Percentiles rank a stretch among this genome's conserved stretches.
These are phyloP conservation scores for Arnoldichthys spilopterus DNA, from an alignment of 2,797 vertebrate genomes.

Conservation along the genomic window DNA sequence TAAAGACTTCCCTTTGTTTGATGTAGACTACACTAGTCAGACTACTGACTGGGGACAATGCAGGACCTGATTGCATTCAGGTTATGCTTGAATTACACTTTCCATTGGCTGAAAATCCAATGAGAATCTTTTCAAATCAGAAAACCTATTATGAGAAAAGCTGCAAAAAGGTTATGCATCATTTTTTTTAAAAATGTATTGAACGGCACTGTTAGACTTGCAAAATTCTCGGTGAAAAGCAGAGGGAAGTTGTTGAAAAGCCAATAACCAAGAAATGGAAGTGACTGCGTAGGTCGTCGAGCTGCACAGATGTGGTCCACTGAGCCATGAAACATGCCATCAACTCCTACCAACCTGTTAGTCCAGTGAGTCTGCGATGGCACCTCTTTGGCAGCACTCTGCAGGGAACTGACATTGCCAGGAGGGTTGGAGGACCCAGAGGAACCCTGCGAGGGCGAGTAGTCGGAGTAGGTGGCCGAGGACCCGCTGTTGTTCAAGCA, in stretches of 20 bases:
- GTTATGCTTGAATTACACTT: neutral
- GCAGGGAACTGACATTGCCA: conserved; percentile 87
- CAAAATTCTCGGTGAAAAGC: neutral
- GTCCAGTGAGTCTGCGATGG: conserved; percentile 95
- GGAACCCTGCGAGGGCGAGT: conserved; percentile 98
- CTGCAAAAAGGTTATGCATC: neutral
- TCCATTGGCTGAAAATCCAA: neutral
- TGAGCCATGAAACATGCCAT: conserved; percentile 9
- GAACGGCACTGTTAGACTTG: neutral
- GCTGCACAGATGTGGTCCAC: conserved; percentile 23
- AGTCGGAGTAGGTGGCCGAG: conserved; percentile 99
- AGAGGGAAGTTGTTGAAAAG: neutral
- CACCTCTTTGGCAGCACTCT: conserved; percentile 90
- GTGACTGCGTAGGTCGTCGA: conserved; percentile 21
- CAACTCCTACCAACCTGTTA: conserved; percentile 83
- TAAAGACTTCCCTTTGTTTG: neutral
- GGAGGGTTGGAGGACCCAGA: conserved; percentile 95
- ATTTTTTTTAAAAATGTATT: too few relatives aligned
- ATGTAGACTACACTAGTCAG: too few relatives aligned
- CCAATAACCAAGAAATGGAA: conserved; percentile 7
- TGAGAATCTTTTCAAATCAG: neutral
- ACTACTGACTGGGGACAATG: neutral
- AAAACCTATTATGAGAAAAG: neutral
- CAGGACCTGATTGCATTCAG: neutral
- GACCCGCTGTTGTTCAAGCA: conserved; percentile 99